Percentiles rank a stretch among this genome's conserved stretches.
These are phyloP conservation scores for Dermatemys mawii DNA, from an alignment of 2,113 vertebrate genomes.

Conservation along the genomic window DNA sequence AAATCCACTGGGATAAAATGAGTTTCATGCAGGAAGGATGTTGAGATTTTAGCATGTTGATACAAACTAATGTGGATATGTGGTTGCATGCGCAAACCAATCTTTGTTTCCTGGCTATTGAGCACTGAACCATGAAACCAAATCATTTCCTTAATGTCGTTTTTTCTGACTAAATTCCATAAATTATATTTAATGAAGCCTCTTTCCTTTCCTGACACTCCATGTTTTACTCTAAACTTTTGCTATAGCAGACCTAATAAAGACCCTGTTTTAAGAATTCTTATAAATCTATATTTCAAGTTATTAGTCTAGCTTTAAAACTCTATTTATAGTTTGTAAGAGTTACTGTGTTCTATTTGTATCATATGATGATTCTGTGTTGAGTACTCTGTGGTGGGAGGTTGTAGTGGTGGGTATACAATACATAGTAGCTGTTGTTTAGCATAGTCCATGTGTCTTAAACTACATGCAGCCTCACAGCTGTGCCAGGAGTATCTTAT, in stretches of 20 bases:
- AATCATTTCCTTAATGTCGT: not conserved
- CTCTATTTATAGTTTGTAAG: not conserved
- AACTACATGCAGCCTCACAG: not conserved
- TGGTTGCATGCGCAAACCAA: not conserved
- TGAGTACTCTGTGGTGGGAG: not conserved
- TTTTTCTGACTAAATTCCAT: not conserved
- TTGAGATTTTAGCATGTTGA: not conserved
- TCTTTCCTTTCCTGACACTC: not conserved
- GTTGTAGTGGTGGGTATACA: fast-evolving
- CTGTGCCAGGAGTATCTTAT: not conserved
- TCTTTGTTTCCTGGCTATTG: not conserved
- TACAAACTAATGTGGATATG: not conserved
- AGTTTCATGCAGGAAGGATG: not conserved
- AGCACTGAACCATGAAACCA: not conserved
- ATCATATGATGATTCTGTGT: not conserved
- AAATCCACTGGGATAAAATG: not conserved
- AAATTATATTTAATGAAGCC: not conserved
- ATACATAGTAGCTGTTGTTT: not conserved
- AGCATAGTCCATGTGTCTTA: not conserved
- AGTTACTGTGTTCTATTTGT: not conserved
- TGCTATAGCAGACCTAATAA: not conserved
- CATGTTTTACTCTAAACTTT: not conserved
- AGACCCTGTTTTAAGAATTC: not conserved
- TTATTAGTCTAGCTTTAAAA: not conserved
- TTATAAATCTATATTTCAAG: not conserved